Evolutionary conservation across 2,797 vertebrate genomes (phyloP).

Genomic region (Melanotaenia parkinsoni): DNA sequence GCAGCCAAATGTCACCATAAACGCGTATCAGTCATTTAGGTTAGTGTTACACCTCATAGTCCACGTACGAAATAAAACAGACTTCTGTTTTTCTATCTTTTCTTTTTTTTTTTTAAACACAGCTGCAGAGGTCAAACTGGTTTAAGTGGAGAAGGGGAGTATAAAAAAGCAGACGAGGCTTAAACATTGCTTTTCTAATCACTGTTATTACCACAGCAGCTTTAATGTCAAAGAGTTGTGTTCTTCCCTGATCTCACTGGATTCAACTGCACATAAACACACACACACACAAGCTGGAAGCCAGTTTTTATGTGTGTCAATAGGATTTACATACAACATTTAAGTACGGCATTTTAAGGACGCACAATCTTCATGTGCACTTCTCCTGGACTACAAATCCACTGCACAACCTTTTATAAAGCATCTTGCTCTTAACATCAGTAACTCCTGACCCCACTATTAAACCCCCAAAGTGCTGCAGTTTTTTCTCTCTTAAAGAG

Average conservation of each 20-base stretch:
- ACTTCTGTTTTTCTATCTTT: constrained; percentile 5
- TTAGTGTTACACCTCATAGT: constrained; percentile 55
- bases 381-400: constrained; percentile 51
- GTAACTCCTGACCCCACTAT: constrained; percentile 44
- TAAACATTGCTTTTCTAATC: constrained; percentile 50
- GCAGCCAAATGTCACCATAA: constrained; percentile 43
- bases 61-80: constrained; percentile 37
- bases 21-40: constrained; percentile 32
- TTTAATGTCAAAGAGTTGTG: constrained; percentile 62
- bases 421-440: constrained; percentile 50
- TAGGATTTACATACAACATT: constrained; percentile 61
- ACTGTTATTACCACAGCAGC: constrained; percentile 56
- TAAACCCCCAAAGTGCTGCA: constrained; percentile 25
- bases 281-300: constrained; percentile 52
- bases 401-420: constrained; percentile 69
- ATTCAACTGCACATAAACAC: constrained; percentile 52
- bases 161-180: constrained; percentile 52
- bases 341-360: constrained; percentile 42
- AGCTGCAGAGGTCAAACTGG: constrained; percentile 49
- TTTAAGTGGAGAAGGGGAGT: constrained; percentile 39
- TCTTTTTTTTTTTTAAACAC: constrained; percentile 31
- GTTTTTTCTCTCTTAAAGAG: constrained; percentile 18
- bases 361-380: constrained; percentile 53
- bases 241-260: constrained; percentile 77
- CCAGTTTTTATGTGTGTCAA: constrained; percentile 46